A percentile compares a stretch with the other conserved stretches of the same genome.
Evolutionary conservation across 2,888 invertebrate genomes (phyloP).

Genomic region (Tenthredo livida): DNA sequence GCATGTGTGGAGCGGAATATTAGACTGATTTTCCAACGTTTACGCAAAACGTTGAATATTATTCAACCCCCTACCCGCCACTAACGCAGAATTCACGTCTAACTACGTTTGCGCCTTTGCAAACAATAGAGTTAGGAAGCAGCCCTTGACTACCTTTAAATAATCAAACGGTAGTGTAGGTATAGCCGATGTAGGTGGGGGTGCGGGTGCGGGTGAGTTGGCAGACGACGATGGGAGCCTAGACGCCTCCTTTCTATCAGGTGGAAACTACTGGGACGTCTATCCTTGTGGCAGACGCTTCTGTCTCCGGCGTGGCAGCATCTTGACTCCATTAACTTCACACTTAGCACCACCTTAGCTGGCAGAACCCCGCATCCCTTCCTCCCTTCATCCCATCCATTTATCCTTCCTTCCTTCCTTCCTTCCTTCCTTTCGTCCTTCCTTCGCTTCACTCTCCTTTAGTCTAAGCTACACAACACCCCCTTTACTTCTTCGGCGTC

Average conservation of each 20-base stretch:
- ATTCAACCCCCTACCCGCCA: not conserved
- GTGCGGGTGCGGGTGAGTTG: not conserved
- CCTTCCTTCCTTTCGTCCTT: conserved; percentile 53
- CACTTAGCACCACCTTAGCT: conserved; percentile 75
- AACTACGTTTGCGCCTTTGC: conserved; percentile 45
- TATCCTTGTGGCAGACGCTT: conserved; percentile 51
- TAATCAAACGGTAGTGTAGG: conserved; percentile 42
- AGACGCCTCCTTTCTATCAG: conserved; percentile 31
- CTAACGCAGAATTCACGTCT: conserved; percentile 13
- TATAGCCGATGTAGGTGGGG: conserved; percentile 1
- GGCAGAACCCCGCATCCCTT: conserved; percentile 51
- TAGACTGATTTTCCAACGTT: not conserved
- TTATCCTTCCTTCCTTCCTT: not conserved
- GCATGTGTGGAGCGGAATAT: not conserved
- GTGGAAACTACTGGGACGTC: conserved; percentile 42
- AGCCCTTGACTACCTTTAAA: conserved; percentile 50
- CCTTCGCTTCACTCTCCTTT: conserved; percentile 49
- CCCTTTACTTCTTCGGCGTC: conserved; percentile 18
- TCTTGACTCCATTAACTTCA: conserved; percentile 78
- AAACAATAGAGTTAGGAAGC: conserved; percentile 38
- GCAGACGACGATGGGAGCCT: conserved; percentile 28
- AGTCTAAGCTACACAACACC: conserved; percentile 9
- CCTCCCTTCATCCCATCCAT: conserved; percentile 3
- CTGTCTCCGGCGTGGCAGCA: conserved; percentile 62
- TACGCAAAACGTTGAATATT: conserved; percentile 25